Base-by-base conservation (phyloP, 2,797 vertebrate species). In the Parotocinclus haroldoi region DNA sequence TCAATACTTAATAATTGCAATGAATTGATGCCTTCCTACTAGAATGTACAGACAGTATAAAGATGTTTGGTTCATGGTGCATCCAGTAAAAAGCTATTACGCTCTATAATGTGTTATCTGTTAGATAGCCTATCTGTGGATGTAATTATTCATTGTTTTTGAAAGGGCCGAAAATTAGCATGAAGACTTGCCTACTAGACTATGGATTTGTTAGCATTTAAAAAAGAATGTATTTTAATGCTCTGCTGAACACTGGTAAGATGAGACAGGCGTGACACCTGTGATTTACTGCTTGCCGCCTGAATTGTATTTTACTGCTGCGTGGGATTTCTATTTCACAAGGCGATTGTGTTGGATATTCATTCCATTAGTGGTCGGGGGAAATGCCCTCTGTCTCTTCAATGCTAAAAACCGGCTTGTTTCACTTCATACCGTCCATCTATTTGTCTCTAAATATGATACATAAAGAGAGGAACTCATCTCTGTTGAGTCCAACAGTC, bases 281-380 rank as follows among this genome's bases (percentile, higher is more conserved):
- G 59, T 80, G 80, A 84, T 84, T 83, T 82, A 80, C 66, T 57
- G 4, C 36, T 58, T 3, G 49, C 14, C 46, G 50, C 69, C 54
- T 56, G 53, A 65, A 66, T 68, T 83, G 81, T n/a, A n/a, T 79
- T 82, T 82, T 69, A 79, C 63, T 66, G 59, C 54, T 74, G 52
- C 69, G 77, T 79, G 72, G 18, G 42, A 65, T 79, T 68, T 76
- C 67, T 74, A 67, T 64, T 81, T 77, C 66, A 73, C 38, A 7
- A 74, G 75, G 40, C 73, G 68, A 78, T 76, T 69, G 73, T 76
- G 52, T 46, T 65, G 71, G 67, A 69, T 82, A 81, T 63, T 55
- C 40, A 40, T 40, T 65, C 69, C 70, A 19, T 78, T 63, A 77
- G 62, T 3, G 0, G 39, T 17, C 60, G 68, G 64, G n/a, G 71